Evolutionary conservation across 2,797 vertebrate genomes (phyloP), one percentile per base, ranked within the genome.

Genomic region (Heliangelus exortis): DNA sequence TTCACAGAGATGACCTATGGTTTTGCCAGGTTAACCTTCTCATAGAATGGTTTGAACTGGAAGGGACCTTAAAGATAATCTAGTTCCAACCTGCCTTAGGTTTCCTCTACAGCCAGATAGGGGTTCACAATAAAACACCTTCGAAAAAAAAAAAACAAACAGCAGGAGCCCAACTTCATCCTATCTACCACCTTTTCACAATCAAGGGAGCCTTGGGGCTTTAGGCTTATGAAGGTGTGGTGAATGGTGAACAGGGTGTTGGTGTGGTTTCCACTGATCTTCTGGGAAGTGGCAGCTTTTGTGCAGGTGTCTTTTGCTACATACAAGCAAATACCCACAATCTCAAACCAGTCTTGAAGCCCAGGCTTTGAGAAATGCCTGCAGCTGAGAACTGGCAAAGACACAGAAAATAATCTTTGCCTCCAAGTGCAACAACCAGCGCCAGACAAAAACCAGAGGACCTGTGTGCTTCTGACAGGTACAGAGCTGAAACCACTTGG

Each of bases 401-500:
- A 5, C 26, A 68, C 0, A 3, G 69, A 88, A 91, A 92, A 84
- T 1, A 76, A 12, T 6, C 53, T 77, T 80, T 15, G 61, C 43
- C 28, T 72, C 65, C 87, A 89, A 58, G 33, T 36, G 41, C 77
- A 68, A 39, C 48, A 76, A 47, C 23, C 2, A 1, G 76, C 92
- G 76, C 28, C 84, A 91, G 91, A 19, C 80, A 84, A 93, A 84
- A 68, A 55, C 53, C 80, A 74, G 47, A 69, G 87, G 29, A 15
- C 71, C 50, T 87, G 81, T 73, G 92, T 93, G 63, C 68, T 83
- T 71, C 50, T 87, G 67, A 87, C 87, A 90, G 26, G 26, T 63
- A 41, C 43, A 36, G 81, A 79, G 77, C 43, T 66, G 72, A 88
- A 91, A 79, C 59, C 66, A 93, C 93, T 83, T 90, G 87, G 87